Conservation (phyloP, 2,797 vertebrate genomes). For the Nyctibius grandis region DNA sequence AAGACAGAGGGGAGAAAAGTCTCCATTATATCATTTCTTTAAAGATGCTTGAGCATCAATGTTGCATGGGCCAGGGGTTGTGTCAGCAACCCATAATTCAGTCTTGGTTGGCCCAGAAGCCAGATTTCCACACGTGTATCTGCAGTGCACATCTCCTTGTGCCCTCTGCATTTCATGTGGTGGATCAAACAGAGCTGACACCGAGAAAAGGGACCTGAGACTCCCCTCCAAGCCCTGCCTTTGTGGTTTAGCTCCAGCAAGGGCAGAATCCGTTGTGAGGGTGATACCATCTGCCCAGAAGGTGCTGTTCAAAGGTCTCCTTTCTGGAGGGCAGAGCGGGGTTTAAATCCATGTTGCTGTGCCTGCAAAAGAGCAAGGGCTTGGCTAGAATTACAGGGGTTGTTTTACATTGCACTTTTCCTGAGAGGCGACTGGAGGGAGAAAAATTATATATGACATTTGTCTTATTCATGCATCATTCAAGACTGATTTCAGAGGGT, state of each 20-base stretch:
- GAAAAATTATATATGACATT: not conserved
- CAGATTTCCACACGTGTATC: rapidly evolving
- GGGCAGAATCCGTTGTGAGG: not conserved
- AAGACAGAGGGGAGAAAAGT: not conserved
- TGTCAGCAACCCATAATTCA: not conserved
- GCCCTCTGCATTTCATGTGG: not conserved
- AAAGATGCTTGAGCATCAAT: not conserved
- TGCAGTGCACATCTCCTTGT: not conserved
- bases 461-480: not conserved
- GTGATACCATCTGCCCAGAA: not conserved
- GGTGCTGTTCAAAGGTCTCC: not conserved
- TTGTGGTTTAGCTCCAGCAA: not conserved
- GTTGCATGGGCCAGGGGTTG: not conserved
- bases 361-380: not conserved
- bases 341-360: not conserved
- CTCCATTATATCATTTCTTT: not conserved
- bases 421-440: not conserved
- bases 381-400: not conserved
- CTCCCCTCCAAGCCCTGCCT: not conserved
- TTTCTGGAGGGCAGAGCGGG: not conserved
- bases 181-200: not conserved
- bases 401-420: not conserved
- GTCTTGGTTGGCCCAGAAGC: not conserved
- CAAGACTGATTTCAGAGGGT: not conserved
- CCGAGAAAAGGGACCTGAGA: not conserved